Conservation (phyloP, 1,140 invertebrate species). For the Brachionus koreanus region DNA sequence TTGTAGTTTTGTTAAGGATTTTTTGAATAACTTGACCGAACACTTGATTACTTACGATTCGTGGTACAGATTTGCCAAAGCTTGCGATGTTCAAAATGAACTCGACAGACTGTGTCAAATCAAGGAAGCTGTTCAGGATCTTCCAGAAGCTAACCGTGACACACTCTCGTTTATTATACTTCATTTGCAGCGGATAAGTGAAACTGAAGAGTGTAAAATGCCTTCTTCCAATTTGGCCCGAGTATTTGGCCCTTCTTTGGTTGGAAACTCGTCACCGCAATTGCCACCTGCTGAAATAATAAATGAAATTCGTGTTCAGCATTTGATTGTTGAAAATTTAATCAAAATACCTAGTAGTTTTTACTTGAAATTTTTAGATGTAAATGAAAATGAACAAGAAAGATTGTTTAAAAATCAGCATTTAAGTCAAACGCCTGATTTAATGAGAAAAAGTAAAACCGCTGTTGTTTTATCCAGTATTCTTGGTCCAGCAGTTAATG, state of each 20-base stretch:
- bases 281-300: slow-evolving; percentile 37
- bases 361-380: slow-evolving; percentile 35
- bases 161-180: slow-evolving; percentile 44
- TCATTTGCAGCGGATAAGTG: slow-evolving; percentile 35
- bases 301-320: slow-evolving; percentile 33
- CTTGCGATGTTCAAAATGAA: not conserved
- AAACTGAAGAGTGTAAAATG: slow-evolving; percentile 39
- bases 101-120: not conserved
- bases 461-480: slow-evolving; percentile 40
- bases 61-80: slow-evolving; percentile 36
- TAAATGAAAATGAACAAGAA: slow-evolving; percentile 17
- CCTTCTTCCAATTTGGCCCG: slow-evolving; percentile 4
- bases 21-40: slow-evolving; percentile 43
- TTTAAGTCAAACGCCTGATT: not conserved
- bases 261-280: slow-evolving; percentile 38
- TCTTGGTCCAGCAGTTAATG: slow-evolving; percentile 39
- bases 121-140: slow-evolving; percentile 18
- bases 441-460: slow-evolving; percentile 41
- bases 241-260: slow-evolving; percentile 31
- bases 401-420: slow-evolving; percentile 19
- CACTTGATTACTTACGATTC: slow-evolving; percentile 35
- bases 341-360: slow-evolving; percentile 32
- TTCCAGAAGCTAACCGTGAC: slow-evolving; percentile 40
- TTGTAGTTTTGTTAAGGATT: slow-evolving; percentile 42
- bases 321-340: slow-evolving; percentile 40